Percentiles rank a stretch among this genome's conserved stretches.
Conservation (phyloP, 2,888 invertebrate genomes). For the Drosophila maculinotata region DNA sequence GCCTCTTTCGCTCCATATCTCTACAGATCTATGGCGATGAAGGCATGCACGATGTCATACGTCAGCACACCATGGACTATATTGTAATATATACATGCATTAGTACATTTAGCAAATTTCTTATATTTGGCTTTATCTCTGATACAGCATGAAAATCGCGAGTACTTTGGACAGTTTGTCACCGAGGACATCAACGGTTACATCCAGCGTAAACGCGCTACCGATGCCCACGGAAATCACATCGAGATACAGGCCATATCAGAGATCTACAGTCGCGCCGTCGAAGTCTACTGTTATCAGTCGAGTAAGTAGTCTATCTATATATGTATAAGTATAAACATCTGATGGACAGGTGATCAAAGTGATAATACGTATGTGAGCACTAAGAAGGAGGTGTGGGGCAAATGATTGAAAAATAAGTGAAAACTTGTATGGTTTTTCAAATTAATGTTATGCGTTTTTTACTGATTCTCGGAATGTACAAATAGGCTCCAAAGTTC, state of each 20-base stretch:
- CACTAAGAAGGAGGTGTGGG: no score
- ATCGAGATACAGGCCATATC: conserved; percentile 96
- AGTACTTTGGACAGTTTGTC: conserved; percentile 94
- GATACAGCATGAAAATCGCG: conserved; percentile 93
- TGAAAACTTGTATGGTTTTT: no score
- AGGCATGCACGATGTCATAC: conserved; percentile 93
- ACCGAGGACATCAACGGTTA: conserved; percentile 95
- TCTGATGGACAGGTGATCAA: background rate
- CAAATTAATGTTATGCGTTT: no score
- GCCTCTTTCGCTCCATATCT: conserved; percentile 94
- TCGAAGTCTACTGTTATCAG: conserved; percentile 90
- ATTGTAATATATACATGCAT: conserved; percentile 87
- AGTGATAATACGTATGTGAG: no score
- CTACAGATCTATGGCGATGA: conserved; percentile 96
- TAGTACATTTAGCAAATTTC: background rate
- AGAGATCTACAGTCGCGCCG: conserved; percentile 94
- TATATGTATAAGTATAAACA: background rate
- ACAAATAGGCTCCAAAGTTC: no score
- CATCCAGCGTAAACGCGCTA: conserved; percentile 91
- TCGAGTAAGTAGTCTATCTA: conserved; percentile 70
- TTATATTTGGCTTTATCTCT: no score
- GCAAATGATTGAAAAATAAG: no score
- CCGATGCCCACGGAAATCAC: conserved; percentile 94
- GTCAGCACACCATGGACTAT: conserved; percentile 95
- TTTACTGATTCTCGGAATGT: no score